A percentile compares a stretch with the other conserved stretches of the same genome.
phyloP scores from a whole-genome alignment of 2,113 vertebrate species.

The Fregata magnificens region DNA sequence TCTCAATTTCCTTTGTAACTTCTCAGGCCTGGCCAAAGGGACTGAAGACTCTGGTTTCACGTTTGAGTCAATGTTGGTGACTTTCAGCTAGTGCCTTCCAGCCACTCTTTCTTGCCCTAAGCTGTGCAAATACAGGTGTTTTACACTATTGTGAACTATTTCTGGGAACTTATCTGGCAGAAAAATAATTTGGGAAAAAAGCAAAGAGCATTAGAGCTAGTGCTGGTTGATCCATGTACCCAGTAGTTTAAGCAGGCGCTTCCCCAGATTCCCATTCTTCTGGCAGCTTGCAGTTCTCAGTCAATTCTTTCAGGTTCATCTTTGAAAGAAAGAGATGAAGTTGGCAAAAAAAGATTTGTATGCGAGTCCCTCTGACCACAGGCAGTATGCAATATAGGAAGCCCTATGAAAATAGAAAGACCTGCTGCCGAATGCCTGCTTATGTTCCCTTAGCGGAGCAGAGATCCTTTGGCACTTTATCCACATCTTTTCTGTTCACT shows the following conservation, averaged over 20 bases:
- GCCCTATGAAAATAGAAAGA: neutral
- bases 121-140: neutral
- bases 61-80: neutral
- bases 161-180: neutral
- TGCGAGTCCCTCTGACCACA: neutral
- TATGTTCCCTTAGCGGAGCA: neutral
- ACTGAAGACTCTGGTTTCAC: neutral
- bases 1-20: neutral
- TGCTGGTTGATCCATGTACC: neutral
- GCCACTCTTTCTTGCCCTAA: neutral
- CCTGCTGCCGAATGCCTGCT: neutral
- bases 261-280: neutral
- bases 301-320: neutral
- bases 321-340: neutral
- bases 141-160: neutral
- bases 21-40: neutral
- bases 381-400: neutral
- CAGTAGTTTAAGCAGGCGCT: neutral
- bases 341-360: neutral
- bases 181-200: neutral
- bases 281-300: neutral
- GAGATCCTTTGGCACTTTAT: neutral
- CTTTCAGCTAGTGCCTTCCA: neutral
- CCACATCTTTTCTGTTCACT: neutral
- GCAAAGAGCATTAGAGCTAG: neutral